Evolutionary conservation across 2,113 vertebrate species (phyloP), one percentile per base, ranked within the genome.

Genomic region (Agapornis roseicollis): DNA sequence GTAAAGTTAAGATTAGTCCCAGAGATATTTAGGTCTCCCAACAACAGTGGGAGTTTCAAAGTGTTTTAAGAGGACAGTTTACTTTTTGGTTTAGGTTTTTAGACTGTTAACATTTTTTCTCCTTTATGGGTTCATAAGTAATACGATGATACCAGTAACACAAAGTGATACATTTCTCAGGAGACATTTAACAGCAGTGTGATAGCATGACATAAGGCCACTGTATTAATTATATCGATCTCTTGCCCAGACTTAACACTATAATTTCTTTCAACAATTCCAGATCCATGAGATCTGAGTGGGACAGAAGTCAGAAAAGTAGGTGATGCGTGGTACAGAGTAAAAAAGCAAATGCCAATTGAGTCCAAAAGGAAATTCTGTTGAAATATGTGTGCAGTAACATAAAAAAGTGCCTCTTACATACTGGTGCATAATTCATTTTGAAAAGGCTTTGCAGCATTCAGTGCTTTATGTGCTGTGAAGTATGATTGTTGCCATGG

Each of bases 401-500:
- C 77, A 49, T 55, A 44, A 84, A 88, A 66, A 92, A 84, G 85
- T 86, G 35, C 72, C 33, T n/a, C 73, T 81, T 95, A 77, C 66
- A 37, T 71, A 85, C 70, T 55, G 63, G 91, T 88, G 87, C 94
- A 78, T 94, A 91, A 95, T 96, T 91, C 72, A 86, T 92, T 92
- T 52, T 94, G 93, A 80, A 80, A 85, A 85, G 80, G 65, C 89
- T 96, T 97, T 97, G 96, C 96, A 84, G 96, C 95, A 92, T 94
- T 94, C 96, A 74, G 11, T 95, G 93, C 97, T 97, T 97, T 97
- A 91, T 95, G 87, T 80, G 35, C 97, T 95, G 89, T 94, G 97
- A 98, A 97, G 95, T 97, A 79, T 94, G 97, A 97, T 97, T 97
- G 98, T 98, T 98, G 96, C 98, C 96, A 98, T 98, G 98, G 98